These are phyloP conservation scores for Chaetops frenatus DNA, from an alignment of 2,113 vertebrate genomes.

Conservation along the genomic window DNA sequence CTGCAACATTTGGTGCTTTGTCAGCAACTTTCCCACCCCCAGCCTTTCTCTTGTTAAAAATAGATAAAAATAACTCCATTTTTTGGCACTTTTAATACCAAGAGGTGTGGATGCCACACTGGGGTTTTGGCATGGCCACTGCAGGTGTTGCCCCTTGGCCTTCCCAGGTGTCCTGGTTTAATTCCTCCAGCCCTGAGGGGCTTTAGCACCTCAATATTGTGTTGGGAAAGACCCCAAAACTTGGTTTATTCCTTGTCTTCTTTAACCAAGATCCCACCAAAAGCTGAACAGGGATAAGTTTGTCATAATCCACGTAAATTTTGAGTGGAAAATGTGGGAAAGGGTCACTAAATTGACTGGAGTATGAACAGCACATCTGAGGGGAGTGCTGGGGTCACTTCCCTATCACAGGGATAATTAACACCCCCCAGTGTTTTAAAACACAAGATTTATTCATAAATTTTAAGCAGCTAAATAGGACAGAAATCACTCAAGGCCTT, in stretches of 20 bases:
- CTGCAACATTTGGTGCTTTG: background rate
- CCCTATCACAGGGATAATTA: background rate
- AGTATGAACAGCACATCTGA: background rate
- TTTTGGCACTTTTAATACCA: background rate
- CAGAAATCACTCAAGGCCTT: background rate
- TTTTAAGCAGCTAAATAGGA: background rate
- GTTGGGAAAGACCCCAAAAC: no score
- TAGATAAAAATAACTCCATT: background rate
- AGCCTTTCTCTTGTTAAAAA: background rate
- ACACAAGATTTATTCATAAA: background rate
- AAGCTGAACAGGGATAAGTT: background rate
- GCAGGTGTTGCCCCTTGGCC: background rate
- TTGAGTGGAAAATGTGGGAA: background rate
- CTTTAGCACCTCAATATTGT: background rate
- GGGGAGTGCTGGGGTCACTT: background rate
- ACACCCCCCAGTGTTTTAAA: rapidly evolving
- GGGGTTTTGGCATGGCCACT: background rate
- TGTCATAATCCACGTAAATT: rapidly evolving
- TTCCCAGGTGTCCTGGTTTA: background rate
- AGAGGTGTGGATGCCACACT: background rate
- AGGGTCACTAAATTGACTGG: background rate
- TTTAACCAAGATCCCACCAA: background rate
- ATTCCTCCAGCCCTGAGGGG: background rate
- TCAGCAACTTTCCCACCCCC: background rate
- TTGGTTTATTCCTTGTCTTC: background rate